Conservation (phyloP, 2,113 vertebrate species). For the Cyprinodon tularosa region DNA sequence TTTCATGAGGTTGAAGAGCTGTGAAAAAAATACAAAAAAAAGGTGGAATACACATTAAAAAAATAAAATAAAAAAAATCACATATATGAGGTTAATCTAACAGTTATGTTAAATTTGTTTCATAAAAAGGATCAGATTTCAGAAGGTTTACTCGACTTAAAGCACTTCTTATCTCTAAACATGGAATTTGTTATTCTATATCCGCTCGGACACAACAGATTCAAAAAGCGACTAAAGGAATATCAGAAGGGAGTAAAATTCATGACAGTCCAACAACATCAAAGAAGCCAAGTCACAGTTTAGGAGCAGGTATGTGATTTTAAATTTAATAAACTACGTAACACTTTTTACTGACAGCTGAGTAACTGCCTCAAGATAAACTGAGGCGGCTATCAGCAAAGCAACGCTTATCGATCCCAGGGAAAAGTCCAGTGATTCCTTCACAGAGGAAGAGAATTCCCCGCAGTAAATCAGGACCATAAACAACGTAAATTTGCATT, state of each 20-base stretch:
- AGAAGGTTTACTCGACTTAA: not conserved
- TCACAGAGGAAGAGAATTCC: not conserved
- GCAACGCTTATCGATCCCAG: not conserved
- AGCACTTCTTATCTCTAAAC: not conserved
- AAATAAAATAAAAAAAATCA: slow-evolving; percentile 7
- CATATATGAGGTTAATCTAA: not conserved
- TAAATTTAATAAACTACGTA: not conserved
- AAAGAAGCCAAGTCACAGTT: not conserved
- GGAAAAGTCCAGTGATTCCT: not conserved
- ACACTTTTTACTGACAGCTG: not conserved
- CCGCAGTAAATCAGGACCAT: slow-evolving; percentile 3
- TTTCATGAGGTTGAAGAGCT: slow-evolving; percentile 63
- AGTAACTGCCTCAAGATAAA: slow-evolving; percentile 4
- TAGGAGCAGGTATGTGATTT: not conserved
- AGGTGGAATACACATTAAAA: slow-evolving; percentile 35
- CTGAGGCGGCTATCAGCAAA: not conserved
- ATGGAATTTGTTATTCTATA: not conserved
- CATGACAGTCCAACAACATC: not conserved
- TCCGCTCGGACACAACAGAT: not conserved
- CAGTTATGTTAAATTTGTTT: not conserved
- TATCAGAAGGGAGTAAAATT: not conserved
- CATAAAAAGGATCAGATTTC: not conserved
- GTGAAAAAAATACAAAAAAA: slow-evolving; percentile 16
- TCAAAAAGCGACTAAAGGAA: not conserved
- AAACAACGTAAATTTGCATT: not conserved